These are phyloP conservation scores for Eledona agricola DNA, from an alignment of 2,888 invertebrate genomes.

Conservation along the genomic window DNA sequence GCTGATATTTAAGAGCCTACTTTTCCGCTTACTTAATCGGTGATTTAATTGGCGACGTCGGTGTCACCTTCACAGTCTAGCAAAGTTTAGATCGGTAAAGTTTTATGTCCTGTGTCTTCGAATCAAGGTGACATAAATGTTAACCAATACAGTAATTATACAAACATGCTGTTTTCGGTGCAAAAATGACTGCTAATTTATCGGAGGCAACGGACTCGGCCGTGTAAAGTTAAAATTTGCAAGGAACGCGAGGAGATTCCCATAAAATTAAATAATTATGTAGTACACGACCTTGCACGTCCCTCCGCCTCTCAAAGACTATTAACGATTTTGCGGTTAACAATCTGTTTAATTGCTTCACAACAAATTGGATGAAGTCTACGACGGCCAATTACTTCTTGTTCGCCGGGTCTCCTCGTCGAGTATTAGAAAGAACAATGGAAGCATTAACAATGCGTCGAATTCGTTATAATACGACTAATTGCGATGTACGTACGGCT, in stretches of 20 bases:
- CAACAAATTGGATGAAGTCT: constrained; percentile 9
- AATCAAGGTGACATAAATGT: constrained; percentile 21
- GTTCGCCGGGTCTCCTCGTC: constrained; percentile 11
- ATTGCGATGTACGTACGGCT: constrained; percentile 9
- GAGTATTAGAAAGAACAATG: constrained; percentile 27
- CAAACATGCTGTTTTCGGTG: constrained; percentile 3
- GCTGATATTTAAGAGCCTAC: no score
- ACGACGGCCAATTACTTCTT: constrained; percentile 17
- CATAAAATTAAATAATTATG: constrained; percentile 16
- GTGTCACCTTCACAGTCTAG: constrained; percentile 9
- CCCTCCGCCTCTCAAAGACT: no score
- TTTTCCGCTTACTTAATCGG: no score
- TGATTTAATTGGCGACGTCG: no score
- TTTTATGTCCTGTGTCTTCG: constrained; percentile 6
- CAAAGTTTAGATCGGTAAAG: no score
- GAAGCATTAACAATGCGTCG: constrained; percentile 12
- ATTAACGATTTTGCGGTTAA: constrained; percentile 14
- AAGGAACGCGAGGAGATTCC: constrained; percentile 8
- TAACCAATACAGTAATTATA: constrained; percentile 16
- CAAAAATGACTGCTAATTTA: constrained; percentile 19
- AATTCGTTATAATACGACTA: constrained; percentile 28
- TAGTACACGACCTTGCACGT: constrained; percentile 13
- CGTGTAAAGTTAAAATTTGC: no score
- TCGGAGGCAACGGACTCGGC: no score
- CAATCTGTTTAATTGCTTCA: constrained; percentile 16